Evolutionary conservation across 2,113 vertebrate species (phyloP).

Genomic region (Anser brachyrhynchus): DNA sequence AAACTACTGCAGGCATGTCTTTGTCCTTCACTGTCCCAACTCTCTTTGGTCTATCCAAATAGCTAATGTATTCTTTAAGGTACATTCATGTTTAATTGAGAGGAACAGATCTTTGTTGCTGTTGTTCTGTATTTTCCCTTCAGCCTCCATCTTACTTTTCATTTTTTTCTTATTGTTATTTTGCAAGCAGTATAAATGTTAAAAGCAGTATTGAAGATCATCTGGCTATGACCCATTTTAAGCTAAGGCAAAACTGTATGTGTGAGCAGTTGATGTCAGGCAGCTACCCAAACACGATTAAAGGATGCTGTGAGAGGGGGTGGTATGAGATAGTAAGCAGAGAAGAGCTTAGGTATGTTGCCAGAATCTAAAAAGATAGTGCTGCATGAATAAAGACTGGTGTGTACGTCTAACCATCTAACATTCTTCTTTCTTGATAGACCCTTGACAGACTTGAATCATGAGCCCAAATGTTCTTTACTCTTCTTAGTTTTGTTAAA

Average conservation of each 20-base stretch:
- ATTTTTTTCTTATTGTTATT: not conserved
- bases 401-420: not conserved
- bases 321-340: not conserved
- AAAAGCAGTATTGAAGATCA: not conserved
- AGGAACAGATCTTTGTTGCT: not conserved
- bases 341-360: not conserved
- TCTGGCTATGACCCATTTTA: not conserved
- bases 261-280: not conserved
- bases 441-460: not conserved
- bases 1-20: not conserved
- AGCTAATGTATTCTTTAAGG: not conserved
- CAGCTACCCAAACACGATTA: not conserved
- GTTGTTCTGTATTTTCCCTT: not conserved
- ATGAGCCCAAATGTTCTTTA: not conserved
- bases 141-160: not conserved
- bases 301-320: not conserved
- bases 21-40: not conserved
- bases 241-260: not conserved
- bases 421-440: not conserved
- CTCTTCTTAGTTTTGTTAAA: not conserved
- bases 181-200: not conserved
- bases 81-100: not conserved
- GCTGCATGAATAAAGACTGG: not conserved
- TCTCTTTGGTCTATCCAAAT: not conserved
- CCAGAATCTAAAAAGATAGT: not conserved